Base-by-base conservation (phyloP, 2,797 vertebrate species). In the Pseudochirops cupreus region DNA sequence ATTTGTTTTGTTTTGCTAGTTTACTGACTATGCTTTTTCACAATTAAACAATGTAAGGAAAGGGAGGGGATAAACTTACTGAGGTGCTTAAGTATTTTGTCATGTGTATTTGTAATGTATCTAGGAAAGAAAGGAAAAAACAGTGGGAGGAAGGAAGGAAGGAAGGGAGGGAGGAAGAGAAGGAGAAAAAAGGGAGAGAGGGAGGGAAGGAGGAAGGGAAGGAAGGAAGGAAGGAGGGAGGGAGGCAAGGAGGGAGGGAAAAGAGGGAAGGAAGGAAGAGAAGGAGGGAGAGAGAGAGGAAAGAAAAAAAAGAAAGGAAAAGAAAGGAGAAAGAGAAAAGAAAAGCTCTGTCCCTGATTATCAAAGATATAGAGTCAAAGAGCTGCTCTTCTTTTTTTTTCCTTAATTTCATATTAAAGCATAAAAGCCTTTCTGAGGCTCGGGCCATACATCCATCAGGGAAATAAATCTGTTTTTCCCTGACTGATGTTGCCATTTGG, bases 341-440 rank as follows among this genome's bases (percentile, higher is more conserved):
- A 91, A 58, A 87, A 46, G 1, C 3, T 87, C 18, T 26, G 74
- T 26, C 39, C 2, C 74, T 87, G 39, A 87, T 87, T 87, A 87
- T 87, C 9, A 87, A 87, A 87, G 74, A 87, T 87, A 10, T 39
- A 24, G 7, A 87, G 13, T 21, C 12, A 0, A 91, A 93, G 87
- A 89, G 18, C 46, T 89, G 55, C 21, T 57, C 56, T 11, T 93
- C 96, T 90, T 46, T 46, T 46, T 46, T 95, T 56, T 93, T 94
- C 92, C 55, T 93, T 29, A 91, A 58, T 95, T 97, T 95, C 92
- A 57, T 74, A 1, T 89, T 91, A 97, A 87, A 95, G 53, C 16
- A 96, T 92, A 67, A 56, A 95, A 94, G 46, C 92, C 74, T 94
- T 7, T 96, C 39, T 59, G 62, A 94, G 59, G 3, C 21, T 62